Base-by-base conservation (phyloP, 1,140 invertebrate species). In the Drosophila trapezifrons region DNA sequence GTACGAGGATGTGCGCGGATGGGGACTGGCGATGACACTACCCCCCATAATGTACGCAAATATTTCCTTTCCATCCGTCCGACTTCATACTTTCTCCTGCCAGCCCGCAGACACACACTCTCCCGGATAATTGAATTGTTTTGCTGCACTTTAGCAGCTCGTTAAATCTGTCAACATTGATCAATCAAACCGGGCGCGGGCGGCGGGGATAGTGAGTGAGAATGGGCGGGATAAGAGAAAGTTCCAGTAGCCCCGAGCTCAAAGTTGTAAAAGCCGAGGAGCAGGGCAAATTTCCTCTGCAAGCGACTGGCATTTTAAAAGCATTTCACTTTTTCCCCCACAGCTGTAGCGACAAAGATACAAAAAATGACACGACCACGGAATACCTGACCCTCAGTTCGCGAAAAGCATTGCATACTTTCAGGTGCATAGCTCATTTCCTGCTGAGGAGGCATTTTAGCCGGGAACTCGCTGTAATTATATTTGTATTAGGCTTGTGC, bases 151-250 rank as follows among this genome's bases (percentile, higher is more conserved):
- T 89, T 89, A 74, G 55, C 84, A 89, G 84, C 84, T 89, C 84
- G 84, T 89, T 89, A 89, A 89, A 89, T 89, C 84, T 84, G 84
- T 89, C 84, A 89, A 87, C 83, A 89, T 89, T 89, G 83, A 87
- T 87, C 83, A 79, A 87, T 87, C 83, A 89, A 71, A 71, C 38
- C 22, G 52, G 55, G 17, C 15, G 18, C 22, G 32, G 35, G 13
- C 17, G 15, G 15, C 29, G 58, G 56, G 0, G 10, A 17, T 5
- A 27, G 54, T 37, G 10, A 37, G 35, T 29, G 35, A 37, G 35
- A 57, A 35, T 25, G 38, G 38, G 52, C 15, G 27, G 32, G 13
- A 7, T 27, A 58, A 43, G 59, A 20, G 45, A 51, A 49, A 47
- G 42, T 76, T 76, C 62, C 47, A 18, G 35, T 38, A 42, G 27